Conservation (phyloP, 1,140 invertebrate species). For the Bombus pascuorum region DNA sequence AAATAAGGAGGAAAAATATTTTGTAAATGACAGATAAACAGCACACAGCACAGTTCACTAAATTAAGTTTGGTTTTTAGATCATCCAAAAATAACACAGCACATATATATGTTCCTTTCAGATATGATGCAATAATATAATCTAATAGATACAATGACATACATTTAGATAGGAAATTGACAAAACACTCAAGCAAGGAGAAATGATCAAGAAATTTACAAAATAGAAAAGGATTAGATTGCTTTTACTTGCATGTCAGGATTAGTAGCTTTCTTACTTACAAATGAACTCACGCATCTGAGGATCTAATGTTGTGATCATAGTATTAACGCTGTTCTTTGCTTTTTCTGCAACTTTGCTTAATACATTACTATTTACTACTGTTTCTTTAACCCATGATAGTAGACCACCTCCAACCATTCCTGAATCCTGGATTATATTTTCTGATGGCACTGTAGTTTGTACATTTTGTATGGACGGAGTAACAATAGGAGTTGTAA, state of each 20-base stretch:
- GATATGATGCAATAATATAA: conserved; percentile 50
- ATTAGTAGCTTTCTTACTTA: conserved; percentile 81
- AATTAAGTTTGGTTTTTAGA: conserved; percentile 29
- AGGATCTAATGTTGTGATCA: conserved; percentile 94
- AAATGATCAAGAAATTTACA: background rate
- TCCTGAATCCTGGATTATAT: conserved; percentile 61
- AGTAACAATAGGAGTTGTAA: conserved; percentile 1
- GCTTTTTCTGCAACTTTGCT: conserved; percentile 90
- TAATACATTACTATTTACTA: conserved; percentile 80
- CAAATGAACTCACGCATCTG: conserved; percentile 95
- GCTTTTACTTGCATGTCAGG: conserved; percentile 16
- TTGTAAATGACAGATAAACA: conserved; percentile 35
- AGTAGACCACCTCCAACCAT: conserved; percentile 76
- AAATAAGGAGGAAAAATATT: background rate
- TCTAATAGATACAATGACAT: conserved; percentile 12
- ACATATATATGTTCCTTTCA: conserved; percentile 23
- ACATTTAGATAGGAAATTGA: background rate
- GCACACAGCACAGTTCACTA: conserved; percentile 33
- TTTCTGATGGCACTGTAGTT: conserved; percentile 33
- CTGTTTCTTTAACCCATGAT: conserved; percentile 83
- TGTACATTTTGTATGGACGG: conserved; percentile 29
- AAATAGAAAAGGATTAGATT: background rate
- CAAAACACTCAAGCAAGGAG: background rate
- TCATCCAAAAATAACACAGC: conserved; percentile 51
- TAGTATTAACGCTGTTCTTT: conserved; percentile 91